A percentile compares a stretch with the other conserved stretches of the same genome.
Conservation (phyloP, 2,797 vertebrate genomes). For the Chromis chromis region DNA sequence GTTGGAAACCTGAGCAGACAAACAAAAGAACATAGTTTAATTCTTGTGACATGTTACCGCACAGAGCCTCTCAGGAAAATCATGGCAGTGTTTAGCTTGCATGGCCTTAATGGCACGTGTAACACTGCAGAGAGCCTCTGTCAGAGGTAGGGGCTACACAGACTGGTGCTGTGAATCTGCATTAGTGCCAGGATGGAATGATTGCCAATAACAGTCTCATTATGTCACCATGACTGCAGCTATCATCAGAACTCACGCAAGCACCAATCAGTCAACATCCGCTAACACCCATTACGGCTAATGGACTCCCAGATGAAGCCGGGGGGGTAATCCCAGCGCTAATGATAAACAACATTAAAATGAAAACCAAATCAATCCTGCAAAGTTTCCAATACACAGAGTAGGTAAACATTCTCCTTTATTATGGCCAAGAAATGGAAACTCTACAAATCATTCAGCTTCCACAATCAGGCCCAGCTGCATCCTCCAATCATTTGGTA, state of each 20-base stretch:
- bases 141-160: conserved; percentile 61
- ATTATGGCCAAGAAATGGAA: conserved; percentile 77
- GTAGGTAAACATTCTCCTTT: conserved; percentile 83
- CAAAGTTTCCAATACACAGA: conserved; percentile 77
- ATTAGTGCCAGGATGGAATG: conserved; percentile 84
- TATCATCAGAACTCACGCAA: conserved; percentile 83
- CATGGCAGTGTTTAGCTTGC: conserved; percentile 44
- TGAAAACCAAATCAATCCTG: conserved; percentile 86
- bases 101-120: conserved; percentile 53
- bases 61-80: conserved; percentile 36
- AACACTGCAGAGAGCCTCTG: conserved; percentile 59
- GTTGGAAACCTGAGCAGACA: conserved; percentile 94
- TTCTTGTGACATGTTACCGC: conserved; percentile 24
- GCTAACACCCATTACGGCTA: conserved; percentile 85
- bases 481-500: conserved; percentile 78
- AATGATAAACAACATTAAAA: conserved; percentile 89
- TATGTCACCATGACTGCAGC: conserved; percentile 84
- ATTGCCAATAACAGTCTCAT: conserved; percentile 86
- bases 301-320: conserved; percentile 86
- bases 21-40: conserved; percentile 64
- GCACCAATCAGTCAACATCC: conserved; percentile 85
- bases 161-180: conserved; percentile 79
- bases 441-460: conserved; percentile 80
- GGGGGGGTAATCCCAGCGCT: conserved; percentile 80
- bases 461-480: conserved; percentile 77